Evolutionary conservation across 2,113 vertebrate genomes (phyloP).

Genomic region (Ciconia stormi): DNA sequence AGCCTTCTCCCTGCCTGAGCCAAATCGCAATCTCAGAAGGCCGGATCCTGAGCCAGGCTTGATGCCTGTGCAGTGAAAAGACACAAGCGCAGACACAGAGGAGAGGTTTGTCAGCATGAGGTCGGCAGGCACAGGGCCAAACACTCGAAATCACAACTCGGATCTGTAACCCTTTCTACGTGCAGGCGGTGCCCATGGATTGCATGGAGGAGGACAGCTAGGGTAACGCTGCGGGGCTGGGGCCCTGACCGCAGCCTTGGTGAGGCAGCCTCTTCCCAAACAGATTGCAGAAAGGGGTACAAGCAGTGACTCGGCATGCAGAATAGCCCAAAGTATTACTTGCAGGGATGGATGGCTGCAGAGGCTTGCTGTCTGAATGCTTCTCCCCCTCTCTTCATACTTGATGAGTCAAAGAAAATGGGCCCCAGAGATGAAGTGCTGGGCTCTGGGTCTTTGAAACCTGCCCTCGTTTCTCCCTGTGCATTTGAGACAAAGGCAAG

Average conservation of each 20-base stretch:
- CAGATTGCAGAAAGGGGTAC: neutral
- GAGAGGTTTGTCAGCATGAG: constrained; percentile 47
- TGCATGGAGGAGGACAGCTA: neutral
- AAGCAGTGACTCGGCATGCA: neutral
- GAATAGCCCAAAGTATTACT: neutral
- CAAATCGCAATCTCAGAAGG: constrained; percentile 48
- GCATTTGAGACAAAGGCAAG: neutral
- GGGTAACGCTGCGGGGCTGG: neutral
- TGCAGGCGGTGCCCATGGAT: accelerated
- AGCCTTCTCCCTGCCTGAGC: constrained; percentile 50
- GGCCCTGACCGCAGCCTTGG: neutral
- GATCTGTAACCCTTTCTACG: neutral
- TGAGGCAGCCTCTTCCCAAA: neutral
- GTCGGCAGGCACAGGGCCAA: constrained; percentile 25
- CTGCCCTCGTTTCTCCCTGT: neutral
- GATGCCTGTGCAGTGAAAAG: constrained; percentile 11
- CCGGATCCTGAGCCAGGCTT: constrained; percentile 24
- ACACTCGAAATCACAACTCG: neutral
- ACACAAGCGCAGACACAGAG: neutral
- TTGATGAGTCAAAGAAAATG: neutral
- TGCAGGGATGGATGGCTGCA: neutral
- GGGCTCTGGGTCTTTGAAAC: neutral
- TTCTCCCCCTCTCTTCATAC: neutral
- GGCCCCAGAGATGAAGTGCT: neutral
- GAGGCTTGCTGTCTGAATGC: neutral